Base-by-base conservation (phyloP, 2,888 invertebrate species). In the Callimorpha dominula region DNA sequence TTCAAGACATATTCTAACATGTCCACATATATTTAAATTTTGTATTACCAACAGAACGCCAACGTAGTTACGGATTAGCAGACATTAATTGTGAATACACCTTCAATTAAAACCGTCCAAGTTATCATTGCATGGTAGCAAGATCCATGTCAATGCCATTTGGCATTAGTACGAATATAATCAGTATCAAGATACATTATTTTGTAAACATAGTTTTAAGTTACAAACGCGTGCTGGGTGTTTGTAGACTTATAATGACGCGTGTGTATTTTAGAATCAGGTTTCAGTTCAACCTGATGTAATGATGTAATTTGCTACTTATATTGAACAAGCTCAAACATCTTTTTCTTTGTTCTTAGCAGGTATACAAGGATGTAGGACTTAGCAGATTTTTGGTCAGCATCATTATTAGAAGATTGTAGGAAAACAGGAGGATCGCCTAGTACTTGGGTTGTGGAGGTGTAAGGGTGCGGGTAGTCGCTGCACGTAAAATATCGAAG, bases 231-330 rank as follows among this genome's bases (percentile, higher is more conserved):
- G 40, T 63, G 60, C 68, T 71, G 72, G 72, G 72, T 76, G 71
- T 73, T 75, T 80, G 74, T 76, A 68, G 77, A 12, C 1, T 50
- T 42, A 69, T 69, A 63, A 31, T 49, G 20, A 69, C 20, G 67
- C 57, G 15, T 60, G n/a, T 20, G 11, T 68, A 49, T 69, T n/a
- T 50, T 50, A 54, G 52, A 43, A 42, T 62, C 52, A 52, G 50
- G 57, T 62, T 67, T 62, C 63, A 65, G 60, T 66, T 60, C 12
- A 40, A 42, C 40, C 17, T 54, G 52, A 67, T 54, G n/a, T 50
- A 8, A 42, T 17, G 11, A 4, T 50, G 17, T 54, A 67, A 42
- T 67, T 42, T 67, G 42, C 54, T 54, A 67, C 67, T 67, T 17
- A 50, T n/a, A 4, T 57, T 4, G 12, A 60, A 31, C 14, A 6